Base-by-base conservation (phyloP, 2,888 invertebrate species). In the Nezara viridula region DNA sequence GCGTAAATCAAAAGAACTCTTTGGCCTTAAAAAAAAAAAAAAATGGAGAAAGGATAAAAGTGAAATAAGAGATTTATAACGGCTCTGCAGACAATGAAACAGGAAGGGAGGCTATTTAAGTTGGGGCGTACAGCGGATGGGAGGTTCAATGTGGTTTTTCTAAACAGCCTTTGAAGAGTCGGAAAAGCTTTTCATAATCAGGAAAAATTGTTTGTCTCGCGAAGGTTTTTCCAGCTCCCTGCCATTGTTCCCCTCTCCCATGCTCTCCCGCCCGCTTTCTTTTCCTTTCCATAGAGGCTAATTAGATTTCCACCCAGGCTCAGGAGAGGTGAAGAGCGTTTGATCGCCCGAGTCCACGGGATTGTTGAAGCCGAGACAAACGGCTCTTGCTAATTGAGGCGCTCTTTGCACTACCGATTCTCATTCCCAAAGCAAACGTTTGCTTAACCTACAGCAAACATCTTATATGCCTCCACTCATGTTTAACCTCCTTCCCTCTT, bases 61-160 rank as follows among this genome's bases (percentile, higher is more conserved):
- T n/a, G 81, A 16, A 81, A 81, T 81, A 81, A 81, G 44, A 81
- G 81, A 44, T 44, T 81, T 81, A 81, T 44, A 81, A 44, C 12
- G 81, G 44, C 40, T n/a, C 12, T 37, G 44, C 6, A 5, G 81
- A 81, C 81, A 81, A 81, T n/a, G 37, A 37, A 12, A 32, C 27
- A 14, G 16, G 60, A 21, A 27, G 14, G 24, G 24, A 40, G 40
- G 77, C 21, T 2, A 24, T 40, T 77, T 40, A 77, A n/a, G 44
- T 40, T n/a, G 6, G n/a, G 77, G 4, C 16, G 12, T 27, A 27
- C 55, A 27, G 60, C 60, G 12, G 27, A 32, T 60, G 16, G n/a
- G 2, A n/a, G 47, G n/a, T 40, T 81, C 81, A n/a, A 81, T 81
- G 81, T 21, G 81, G 81, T 81, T 81, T 60, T 44, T 47, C 81